Evolutionary conservation across 2,888 invertebrate genomes (phyloP), one percentile per base, ranked within the genome.

Genomic region (Ectemnius continuus): DNA sequence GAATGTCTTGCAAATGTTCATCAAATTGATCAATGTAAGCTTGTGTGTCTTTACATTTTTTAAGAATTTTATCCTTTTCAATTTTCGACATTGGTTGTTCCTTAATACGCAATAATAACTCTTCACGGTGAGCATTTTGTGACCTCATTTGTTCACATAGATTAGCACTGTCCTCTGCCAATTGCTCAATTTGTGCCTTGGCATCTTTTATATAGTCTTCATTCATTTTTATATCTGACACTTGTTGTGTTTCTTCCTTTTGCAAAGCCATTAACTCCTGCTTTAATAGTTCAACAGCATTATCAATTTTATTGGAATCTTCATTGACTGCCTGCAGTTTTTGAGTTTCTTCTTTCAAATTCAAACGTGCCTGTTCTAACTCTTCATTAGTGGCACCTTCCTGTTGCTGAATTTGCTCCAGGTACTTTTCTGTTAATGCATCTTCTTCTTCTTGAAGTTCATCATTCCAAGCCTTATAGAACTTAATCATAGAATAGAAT

Each of bases 401-500:
- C 8, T 81, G 70, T 14, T 77, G 64, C 61, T 84, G 84, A 60
- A 90, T 78, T 8, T 84, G 79, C 14, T 81, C 62, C 2, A 90
- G 72, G 70, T 85, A 87, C 47, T 85, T 75, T 8, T 86, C 79
- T 3, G 86, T 66, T n/a, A 88, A 63, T 47, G 61, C 73, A 8
- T 78, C 84, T 72, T 89, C 89, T 6, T 88, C 86, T 0, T 87
- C 86, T 0, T 73, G 64, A 65, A 86, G 86, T 52, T 85, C 87
- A 6, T 86, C 86, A 48, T 89, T 90, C 89, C 88, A 90, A 3
- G 85, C 87, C 8, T 65, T 77, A 59, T 90, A 90, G 13, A 78
- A 82, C 8, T 84, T 67, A 11, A 89, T 62, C 76, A 89, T 80
- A 0, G 86, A 67, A 11, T 80, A 60, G 28, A 89, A 86, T 2